Evolutionary conservation across 2,797 vertebrate genomes (phyloP).

Genomic region (Syncerus caffer): DNA sequence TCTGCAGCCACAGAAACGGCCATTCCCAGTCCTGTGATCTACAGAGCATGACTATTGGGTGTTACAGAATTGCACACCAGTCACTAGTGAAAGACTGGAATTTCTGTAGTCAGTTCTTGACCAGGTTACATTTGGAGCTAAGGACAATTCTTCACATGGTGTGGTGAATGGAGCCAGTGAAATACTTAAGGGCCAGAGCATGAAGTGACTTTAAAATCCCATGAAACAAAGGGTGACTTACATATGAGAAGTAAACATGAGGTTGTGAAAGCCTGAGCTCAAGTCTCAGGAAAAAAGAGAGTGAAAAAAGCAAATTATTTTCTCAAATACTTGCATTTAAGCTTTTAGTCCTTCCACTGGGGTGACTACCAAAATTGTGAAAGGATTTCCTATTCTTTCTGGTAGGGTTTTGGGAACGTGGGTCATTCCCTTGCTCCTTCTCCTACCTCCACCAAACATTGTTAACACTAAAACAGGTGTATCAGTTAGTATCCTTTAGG

Average conservation of each 20-base stretch:
- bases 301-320: neutral
- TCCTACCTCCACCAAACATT: neutral
- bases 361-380: neutral
- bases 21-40: neutral
- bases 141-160: neutral
- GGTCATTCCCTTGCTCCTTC: neutral
- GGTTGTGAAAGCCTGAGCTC: neutral
- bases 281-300: neutral
- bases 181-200: neutral
- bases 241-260: neutral
- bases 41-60: neutral
- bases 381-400: neutral
- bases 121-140: neutral
- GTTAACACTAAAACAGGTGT: neutral
- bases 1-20: neutral
- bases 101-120: neutral
- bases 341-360: neutral
- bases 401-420: neutral
- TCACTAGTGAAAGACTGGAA: neutral
- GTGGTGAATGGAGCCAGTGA: neutral
- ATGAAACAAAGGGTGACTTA: neutral
- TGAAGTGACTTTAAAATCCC: neutral
- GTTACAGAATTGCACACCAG: neutral
- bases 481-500: neutral
- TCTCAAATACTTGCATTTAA: neutral